Conservation (phyloP, 2,888 invertebrate genomes). For the Brachynemurus nebulosus region DNA sequence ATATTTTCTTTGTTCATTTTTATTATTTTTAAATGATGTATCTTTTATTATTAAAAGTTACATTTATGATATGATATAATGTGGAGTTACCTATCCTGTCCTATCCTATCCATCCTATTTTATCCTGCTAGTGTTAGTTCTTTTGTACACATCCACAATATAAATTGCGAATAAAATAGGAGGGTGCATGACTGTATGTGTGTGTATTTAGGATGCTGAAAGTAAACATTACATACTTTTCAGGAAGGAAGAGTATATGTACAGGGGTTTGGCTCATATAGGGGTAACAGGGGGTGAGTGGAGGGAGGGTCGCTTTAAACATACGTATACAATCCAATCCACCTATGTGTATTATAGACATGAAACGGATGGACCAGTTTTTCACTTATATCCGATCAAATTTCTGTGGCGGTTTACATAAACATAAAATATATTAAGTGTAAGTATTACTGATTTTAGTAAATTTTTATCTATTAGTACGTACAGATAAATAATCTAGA, state of each 20-base stretch:
- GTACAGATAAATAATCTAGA: no score
- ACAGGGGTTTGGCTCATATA: not conserved
- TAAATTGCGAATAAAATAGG: not conserved
- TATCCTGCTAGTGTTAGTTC: no score
- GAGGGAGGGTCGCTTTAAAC: not conserved
- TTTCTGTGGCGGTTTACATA: not conserved
- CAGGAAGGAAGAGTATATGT: not conserved
- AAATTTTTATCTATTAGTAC: no score
- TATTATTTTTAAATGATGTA: no score
- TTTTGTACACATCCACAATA: not conserved
- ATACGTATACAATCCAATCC: not conserved
- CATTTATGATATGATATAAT: no score
- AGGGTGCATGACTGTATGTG: not conserved
- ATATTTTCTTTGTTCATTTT: no score
- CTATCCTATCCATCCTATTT: no score
- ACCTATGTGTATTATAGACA: not conserved
- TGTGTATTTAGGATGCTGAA: constrained; percentile 1
- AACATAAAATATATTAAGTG: no score
- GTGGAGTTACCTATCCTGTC: no score
- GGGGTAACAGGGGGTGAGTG: not conserved
- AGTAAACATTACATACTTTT: not conserved
- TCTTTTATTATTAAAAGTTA: no score
- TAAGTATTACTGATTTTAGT: no score
- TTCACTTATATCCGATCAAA: not conserved
- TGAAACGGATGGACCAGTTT: no score